Evolutionary conservation across 2,797 vertebrate species (phyloP).

Genomic region (Rhadinocentrus ornatus): DNA sequence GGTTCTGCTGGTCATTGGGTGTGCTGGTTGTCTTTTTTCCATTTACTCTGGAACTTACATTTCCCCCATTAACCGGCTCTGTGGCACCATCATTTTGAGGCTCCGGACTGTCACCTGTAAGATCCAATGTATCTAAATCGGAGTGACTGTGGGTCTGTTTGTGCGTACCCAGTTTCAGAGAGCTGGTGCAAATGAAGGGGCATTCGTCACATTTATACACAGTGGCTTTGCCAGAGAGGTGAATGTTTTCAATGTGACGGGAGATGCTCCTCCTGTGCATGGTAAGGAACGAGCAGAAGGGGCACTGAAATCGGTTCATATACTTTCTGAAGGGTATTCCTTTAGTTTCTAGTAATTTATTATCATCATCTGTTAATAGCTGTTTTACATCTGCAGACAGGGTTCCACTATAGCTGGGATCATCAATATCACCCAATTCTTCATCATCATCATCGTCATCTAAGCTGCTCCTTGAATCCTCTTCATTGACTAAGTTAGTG

Average conservation of each 20-base stretch:
- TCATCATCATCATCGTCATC: slow-evolving; percentile 95
- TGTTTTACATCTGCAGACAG: slow-evolving; percentile 90
- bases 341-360: slow-evolving; percentile 96
- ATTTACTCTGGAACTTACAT: slow-evolving; percentile 84
- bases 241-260: slow-evolving; percentile 98
- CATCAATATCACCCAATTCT: slow-evolving; percentile 92
- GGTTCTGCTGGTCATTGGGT: slow-evolving; percentile 86
- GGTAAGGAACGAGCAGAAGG: slow-evolving; percentile 97
- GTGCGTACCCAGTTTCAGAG: slow-evolving; percentile 91
- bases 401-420: slow-evolving; percentile 89
- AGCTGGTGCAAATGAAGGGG: slow-evolving; percentile 97
- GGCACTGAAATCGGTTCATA: slow-evolving; percentile 98
- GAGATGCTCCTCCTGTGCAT: slow-evolving; percentile 98
- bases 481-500: slow-evolving; percentile 87
- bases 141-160: slow-evolving; percentile 91
- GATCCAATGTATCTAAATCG: slow-evolving; percentile 91
- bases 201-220: slow-evolving; percentile 98
- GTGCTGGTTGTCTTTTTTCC: slow-evolving; percentile 87
- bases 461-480: slow-evolving; percentile 91
- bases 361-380: slow-evolving; percentile 93
- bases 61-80: slow-evolving; percentile 86
- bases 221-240: slow-evolving; percentile 94
- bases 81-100: slow-evolving; percentile 82
- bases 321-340: slow-evolving; percentile 96
- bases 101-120: slow-evolving; percentile 88